These are phyloP conservation scores for Xestoiulus laeticollis DNA, from an alignment of 2,888 invertebrate genomes.

Conservation along the genomic window DNA sequence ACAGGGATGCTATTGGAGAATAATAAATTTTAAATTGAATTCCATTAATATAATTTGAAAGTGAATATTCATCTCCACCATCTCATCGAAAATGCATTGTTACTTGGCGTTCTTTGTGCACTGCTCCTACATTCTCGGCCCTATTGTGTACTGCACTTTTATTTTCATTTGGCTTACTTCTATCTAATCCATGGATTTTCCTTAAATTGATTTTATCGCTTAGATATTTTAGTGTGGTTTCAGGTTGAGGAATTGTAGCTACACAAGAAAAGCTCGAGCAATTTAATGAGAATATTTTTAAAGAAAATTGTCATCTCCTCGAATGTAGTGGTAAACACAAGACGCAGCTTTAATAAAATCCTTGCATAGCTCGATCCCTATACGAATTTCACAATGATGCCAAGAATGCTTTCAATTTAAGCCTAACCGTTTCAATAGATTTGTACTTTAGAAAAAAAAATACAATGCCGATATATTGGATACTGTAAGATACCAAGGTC, in stretches of 20 bases:
- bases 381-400: constrained; percentile 17
- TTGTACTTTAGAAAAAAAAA: neutral
- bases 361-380: neutral
- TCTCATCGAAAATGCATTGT: constrained; percentile 6
- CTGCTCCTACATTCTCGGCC: neutral
- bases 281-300: constrained; percentile 32
- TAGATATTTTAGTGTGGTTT: constrained; percentile 25
- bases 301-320: constrained; percentile 1
- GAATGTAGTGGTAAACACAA: neutral
- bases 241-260: neutral
- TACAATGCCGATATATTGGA: neutral
- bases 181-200: constrained; percentile 43
- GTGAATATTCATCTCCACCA: constrained; percentile 32
- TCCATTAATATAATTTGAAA: constrained; percentile 38
- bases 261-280: neutral
- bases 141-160: neutral
- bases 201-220: constrained; percentile 24
- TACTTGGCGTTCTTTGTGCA: neutral
- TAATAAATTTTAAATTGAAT: constrained; percentile 28
- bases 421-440: neutral
- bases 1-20: constrained; percentile 2
- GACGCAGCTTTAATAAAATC: constrained; percentile 2
- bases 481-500: neutral
- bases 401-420: constrained; percentile 20
- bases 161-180: constrained; percentile 43